A percentile compares a stretch with the other conserved stretches of the same genome.
Evolutionary conservation across 1,140 invertebrate species (phyloP).

Genomic region (Epicauta chinensis): DNA sequence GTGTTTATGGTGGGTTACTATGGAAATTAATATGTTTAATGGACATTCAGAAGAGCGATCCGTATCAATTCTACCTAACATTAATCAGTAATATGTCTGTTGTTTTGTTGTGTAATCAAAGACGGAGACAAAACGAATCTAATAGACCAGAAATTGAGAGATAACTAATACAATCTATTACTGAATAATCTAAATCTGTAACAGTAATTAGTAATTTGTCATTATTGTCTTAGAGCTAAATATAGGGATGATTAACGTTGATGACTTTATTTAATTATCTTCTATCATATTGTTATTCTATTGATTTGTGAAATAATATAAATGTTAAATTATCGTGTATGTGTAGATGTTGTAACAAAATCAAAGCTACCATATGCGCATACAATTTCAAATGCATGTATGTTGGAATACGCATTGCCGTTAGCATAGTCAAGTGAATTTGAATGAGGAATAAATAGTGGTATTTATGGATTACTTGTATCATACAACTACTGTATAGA

Average conservation of each 20-base stretch:
- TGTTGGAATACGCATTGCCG: constrained; percentile 17
- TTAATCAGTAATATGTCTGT: constrained; percentile 6
- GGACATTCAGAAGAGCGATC: constrained; percentile 13
- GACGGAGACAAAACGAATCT: constrained; percentile 3
- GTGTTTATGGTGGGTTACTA: constrained; percentile 8
- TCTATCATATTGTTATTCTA: no score
- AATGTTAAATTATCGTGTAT: no score
- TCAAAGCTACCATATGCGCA: constrained; percentile 7
- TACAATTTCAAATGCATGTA: constrained; percentile 14
- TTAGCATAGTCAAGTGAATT: constrained; percentile 24
- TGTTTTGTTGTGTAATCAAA: background rate
- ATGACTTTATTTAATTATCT: no score
- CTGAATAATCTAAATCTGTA: no score
- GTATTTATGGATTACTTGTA: constrained; percentile 19
- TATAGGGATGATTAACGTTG: no score
- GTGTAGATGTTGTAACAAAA: background rate
- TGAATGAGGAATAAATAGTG: constrained; percentile 20
- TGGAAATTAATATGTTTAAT: constrained; percentile 13
- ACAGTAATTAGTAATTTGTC: no score
- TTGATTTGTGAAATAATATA: no score
- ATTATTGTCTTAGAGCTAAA: no score
- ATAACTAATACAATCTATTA: no score
- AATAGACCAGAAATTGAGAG: constrained; percentile 12
- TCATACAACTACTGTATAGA: constrained; percentile 11
- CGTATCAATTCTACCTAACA: constrained; percentile 10